phyloP scores from a whole-genome alignment of 1,140 invertebrate species.

The Drosophila subpulchrella region DNA sequence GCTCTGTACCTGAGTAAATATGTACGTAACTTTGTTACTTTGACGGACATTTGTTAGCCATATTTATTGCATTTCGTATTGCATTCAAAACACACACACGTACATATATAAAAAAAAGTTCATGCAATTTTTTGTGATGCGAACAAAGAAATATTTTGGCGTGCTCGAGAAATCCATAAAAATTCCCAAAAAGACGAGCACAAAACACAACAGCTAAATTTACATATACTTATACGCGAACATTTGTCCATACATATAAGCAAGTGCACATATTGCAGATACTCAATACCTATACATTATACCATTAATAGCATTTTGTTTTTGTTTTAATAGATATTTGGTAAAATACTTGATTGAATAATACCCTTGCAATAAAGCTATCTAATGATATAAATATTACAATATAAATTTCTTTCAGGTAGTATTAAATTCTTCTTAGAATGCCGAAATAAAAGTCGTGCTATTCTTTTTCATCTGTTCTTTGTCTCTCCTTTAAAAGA shows the following conservation, averaged over 20 bases:
- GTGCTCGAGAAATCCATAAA: slow-evolving; percentile 72
- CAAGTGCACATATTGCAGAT: background rate
- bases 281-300: background rate
- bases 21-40: slow-evolving; percentile 11
- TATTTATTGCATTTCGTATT: slow-evolving; percentile 50
- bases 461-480: slow-evolving; percentile 2
- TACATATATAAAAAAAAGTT: slow-evolving; percentile 45
- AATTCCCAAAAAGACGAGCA: slow-evolving; percentile 34
- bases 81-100: slow-evolving; percentile 45
- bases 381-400: too few species aligned
- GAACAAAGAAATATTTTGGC: slow-evolving; percentile 77
- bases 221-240: slow-evolving; percentile 19
- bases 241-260: background rate
- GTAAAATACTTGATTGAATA: too few species aligned
- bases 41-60: slow-evolving; percentile 31
- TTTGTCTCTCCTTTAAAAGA: slow-evolving; percentile 39
- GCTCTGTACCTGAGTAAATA: background rate
- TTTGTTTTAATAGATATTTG: background rate
- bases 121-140: slow-evolving; percentile 66
- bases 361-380: too few species aligned
- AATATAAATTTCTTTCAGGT: background rate
- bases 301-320: background rate
- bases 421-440: background rate
- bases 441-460: slow-evolving; percentile 25
- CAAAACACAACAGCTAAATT: slow-evolving; percentile 26